A percentile compares a stretch with the other conserved stretches of the same genome.
These are phyloP conservation scores for Drosophila nannoptera DNA, from an alignment of 1,140 invertebrate genomes.

Conservation along the genomic window DNA sequence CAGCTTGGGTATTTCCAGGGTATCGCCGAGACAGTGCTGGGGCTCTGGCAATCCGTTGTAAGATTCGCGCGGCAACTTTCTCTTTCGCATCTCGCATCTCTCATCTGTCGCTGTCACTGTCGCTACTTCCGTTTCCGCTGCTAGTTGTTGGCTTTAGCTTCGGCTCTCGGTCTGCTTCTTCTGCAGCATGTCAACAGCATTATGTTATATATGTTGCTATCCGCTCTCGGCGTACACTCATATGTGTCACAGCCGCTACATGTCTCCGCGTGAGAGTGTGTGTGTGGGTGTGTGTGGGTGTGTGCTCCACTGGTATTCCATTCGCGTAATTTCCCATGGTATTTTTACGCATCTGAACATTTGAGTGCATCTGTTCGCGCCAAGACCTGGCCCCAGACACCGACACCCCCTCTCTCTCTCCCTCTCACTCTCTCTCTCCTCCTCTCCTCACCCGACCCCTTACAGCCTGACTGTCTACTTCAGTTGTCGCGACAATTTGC, in stretches of 20 bases:
- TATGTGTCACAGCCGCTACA: constrained; percentile 12
- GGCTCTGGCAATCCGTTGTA: constrained; percentile 62
- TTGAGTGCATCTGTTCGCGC: constrained; percentile 52
- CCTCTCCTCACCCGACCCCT: not conserved
- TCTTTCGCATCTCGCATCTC: constrained; percentile 25
- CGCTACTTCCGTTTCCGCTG: constrained; percentile 70
- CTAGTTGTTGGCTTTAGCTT: constrained; percentile 57
- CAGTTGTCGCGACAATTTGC: constrained; percentile 54
- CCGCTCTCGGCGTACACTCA: constrained; percentile 19
- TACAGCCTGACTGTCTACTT: constrained; percentile 23
- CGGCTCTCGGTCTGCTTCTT: not conserved
- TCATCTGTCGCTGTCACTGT: constrained; percentile 56
- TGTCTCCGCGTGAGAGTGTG: constrained; percentile 17
- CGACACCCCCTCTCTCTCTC: no score
- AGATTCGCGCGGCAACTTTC: constrained; percentile 28
- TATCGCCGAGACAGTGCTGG: not conserved
- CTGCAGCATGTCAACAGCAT: constrained; percentile 67
- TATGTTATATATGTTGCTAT: constrained; percentile 54
- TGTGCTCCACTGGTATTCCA: constrained; percentile 53
- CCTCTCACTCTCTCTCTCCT: not conserved
- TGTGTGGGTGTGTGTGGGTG: constrained; percentile 20
- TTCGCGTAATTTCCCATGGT: constrained; percentile 75
- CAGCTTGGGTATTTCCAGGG: not conserved
- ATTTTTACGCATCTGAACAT: constrained; percentile 54
- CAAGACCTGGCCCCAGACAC: not conserved